Conservation (phyloP, 2,888 invertebrate species). For the Drosophila mimica region DNA sequence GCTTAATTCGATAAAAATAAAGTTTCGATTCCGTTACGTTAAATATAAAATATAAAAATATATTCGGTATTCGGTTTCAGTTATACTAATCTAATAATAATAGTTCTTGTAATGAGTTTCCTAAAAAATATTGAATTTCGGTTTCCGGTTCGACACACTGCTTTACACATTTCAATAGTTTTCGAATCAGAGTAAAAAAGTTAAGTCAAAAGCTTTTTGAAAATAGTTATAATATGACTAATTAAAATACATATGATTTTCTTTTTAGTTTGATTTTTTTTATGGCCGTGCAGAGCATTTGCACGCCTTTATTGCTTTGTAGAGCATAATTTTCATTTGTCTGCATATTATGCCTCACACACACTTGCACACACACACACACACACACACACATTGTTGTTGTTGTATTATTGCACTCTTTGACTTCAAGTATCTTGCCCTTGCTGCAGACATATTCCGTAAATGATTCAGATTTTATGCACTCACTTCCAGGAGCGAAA, state of each 20-base stretch:
- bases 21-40: background rate
- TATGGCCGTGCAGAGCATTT: constrained; percentile 1
- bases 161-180: background rate
- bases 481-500: constrained; percentile 11
- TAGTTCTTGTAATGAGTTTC: background rate
- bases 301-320: background rate
- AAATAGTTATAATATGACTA: background rate
- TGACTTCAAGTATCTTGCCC: constrained; percentile 62
- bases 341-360: constrained; percentile 31
- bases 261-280: background rate
- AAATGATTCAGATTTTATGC: constrained; percentile 69
- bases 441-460: constrained; percentile 60
- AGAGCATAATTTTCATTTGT: constrained; percentile 13
- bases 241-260: background rate
- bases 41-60: background rate
- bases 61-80: background rate
- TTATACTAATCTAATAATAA: background rate
- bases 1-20: background rate
- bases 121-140: too few species aligned
- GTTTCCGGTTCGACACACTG: too few species aligned
- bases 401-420: constrained; percentile 61
- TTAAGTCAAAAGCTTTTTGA: background rate
- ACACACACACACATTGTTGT: constrained; percentile 31
- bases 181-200: background rate
- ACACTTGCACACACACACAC: constrained; percentile 18